Evolutionary conservation across 2,113 vertebrate species (phyloP), one percentile per base, ranked within the genome.

Genomic region (Mirza zaza): DNA sequence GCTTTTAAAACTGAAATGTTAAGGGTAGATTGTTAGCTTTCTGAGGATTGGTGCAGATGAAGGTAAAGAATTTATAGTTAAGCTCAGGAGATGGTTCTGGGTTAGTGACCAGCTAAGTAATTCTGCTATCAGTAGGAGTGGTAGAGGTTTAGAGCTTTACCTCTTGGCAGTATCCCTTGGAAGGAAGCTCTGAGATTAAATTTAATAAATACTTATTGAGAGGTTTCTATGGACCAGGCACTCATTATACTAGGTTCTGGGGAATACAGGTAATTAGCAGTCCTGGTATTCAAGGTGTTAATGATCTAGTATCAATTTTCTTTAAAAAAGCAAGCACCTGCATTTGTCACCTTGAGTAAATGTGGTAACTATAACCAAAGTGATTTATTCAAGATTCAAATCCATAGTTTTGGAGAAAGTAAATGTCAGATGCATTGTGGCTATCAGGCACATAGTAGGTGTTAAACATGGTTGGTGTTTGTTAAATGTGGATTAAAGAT

Each of bases 141-240:
- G 68, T 29, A 55, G 87, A 93, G 52, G 79, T 48, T 67, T 83
- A 77, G 79, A 77, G 67, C 79, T 67, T 85, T 81, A 73, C 86
- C 73, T 93, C 90, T 73, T 95, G 92, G 94, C 95, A 96, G 89
- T 86, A 87, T 79, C 73, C 45, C 73, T 55, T 79, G 13, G 87
- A 88, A 96, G 27, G 83, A 82, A 82, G 61, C 90, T 93, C 75
- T 67, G 80, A 95, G 73, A 55, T 75, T 90, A 89, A 59, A 87
- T 39, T 90, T 87, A 79, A 80, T 76, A 48, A 90, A 80, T 23
- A 63, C 10, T 11, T 77, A 36, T 1, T 34, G 65, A 91, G 90
- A 48, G 48, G 42, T 77, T 95, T 89, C 75, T 79, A 21, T n/a
- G 55, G 73, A 36, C 29, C 17, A 18, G n/a, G 52, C 27, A 63